Percentiles rank a stretch among this genome's conserved stretches.
Evolutionary conservation across 2,113 vertebrate species (phyloP).

Genomic region (Syngnathus scovelli): DNA sequence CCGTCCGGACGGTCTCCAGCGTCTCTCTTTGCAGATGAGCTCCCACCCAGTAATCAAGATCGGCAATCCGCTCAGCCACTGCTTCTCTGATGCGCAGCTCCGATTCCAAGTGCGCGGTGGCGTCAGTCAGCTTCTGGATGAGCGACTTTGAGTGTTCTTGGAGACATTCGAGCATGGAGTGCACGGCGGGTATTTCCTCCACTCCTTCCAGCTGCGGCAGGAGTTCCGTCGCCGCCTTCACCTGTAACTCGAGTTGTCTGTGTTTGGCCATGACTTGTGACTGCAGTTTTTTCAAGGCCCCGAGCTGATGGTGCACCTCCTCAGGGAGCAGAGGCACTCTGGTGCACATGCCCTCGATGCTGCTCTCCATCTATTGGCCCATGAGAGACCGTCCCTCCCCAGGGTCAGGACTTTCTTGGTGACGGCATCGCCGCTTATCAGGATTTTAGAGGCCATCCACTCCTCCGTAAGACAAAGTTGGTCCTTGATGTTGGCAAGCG

Average conservation of each 20-base stretch:
- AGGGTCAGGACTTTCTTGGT: constrained; percentile 68
- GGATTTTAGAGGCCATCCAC: constrained; percentile 40
- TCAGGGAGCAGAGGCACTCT: constrained; percentile 77
- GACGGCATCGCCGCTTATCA: constrained; percentile 51
- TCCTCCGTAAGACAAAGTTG: constrained; percentile 62
- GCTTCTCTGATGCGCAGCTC: constrained; percentile 78
- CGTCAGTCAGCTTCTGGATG: constrained; percentile 66
- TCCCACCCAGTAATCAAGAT: constrained; percentile 73
- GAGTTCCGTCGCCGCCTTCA: constrained; percentile 66
- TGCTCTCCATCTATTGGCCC: constrained; percentile 72
- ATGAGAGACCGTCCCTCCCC: constrained; percentile 73
- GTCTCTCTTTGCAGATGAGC: constrained; percentile 52
- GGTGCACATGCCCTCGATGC: constrained; percentile 55
- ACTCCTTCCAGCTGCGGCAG: constrained; percentile 59
- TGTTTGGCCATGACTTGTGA: constrained; percentile 72
- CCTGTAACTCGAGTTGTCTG: constrained; percentile 64
- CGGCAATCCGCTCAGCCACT: constrained; percentile 72
- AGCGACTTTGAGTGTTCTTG: constrained; percentile 74
- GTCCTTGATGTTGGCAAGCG: constrained; percentile 66
- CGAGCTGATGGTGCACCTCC: constrained; percentile 77
- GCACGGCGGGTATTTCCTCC: constrained; percentile 71
- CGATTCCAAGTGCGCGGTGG: constrained; percentile 74
- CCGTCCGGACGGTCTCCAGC: constrained; percentile 22
- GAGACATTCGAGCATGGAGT: constrained; percentile 65
- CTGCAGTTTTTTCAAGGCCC: constrained; percentile 72